Conservation (phyloP, 2,888 invertebrate genomes). For the Cheilosia variabilis region DNA sequence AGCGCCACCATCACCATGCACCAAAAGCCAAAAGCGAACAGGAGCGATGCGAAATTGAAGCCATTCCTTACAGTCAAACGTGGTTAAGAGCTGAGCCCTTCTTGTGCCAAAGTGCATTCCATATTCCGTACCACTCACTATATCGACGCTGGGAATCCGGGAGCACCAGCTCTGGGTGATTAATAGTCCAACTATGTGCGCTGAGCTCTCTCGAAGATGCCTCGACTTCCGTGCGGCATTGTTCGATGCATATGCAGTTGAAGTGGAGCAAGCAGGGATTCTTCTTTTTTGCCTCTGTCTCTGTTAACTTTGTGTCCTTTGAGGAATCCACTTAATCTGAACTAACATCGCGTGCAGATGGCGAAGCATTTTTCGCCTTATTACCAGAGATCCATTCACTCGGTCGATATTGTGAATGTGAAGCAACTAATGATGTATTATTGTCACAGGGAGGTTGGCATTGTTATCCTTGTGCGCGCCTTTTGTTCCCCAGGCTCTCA, state of each 20-base stretch:
- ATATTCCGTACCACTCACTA: slow-evolving; percentile 36
- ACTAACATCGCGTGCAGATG: slow-evolving; percentile 57
- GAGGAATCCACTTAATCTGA: slow-evolving; percentile 65
- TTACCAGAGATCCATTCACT: slow-evolving; percentile 32
- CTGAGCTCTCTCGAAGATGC: slow-evolving; percentile 40
- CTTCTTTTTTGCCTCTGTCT: background rate
- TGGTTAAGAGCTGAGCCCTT: slow-evolving; percentile 49
- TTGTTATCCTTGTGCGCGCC: slow-evolving; percentile 41
- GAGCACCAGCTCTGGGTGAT: slow-evolving; percentile 58
- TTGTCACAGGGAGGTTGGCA: slow-evolving; percentile 63
- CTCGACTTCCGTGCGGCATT: slow-evolving; percentile 46
- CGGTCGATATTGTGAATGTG: slow-evolving; percentile 56
- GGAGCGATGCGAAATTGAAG: slow-evolving; percentile 44
- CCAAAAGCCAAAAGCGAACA: slow-evolving; percentile 32
- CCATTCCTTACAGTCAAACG: slow-evolving; percentile 70
- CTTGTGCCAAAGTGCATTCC: slow-evolving; percentile 59
- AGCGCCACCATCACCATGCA: slow-evolving; percentile 6
- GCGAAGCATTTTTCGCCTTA: slow-evolving; percentile 42
- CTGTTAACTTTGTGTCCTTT: slow-evolving; percentile 53
- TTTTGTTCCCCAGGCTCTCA: slow-evolving; percentile 22
- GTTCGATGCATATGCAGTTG: slow-evolving; percentile 32
- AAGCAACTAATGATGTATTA: slow-evolving; percentile 72
- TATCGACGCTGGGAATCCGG: slow-evolving; percentile 48
- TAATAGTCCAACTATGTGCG: slow-evolving; percentile 59
- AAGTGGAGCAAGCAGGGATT: slow-evolving; percentile 17